Evolutionary conservation across 2,113 vertebrate genomes (phyloP), one percentile per base, ranked within the genome.

Genomic region (Campylomormyrus tamandua): DNA sequence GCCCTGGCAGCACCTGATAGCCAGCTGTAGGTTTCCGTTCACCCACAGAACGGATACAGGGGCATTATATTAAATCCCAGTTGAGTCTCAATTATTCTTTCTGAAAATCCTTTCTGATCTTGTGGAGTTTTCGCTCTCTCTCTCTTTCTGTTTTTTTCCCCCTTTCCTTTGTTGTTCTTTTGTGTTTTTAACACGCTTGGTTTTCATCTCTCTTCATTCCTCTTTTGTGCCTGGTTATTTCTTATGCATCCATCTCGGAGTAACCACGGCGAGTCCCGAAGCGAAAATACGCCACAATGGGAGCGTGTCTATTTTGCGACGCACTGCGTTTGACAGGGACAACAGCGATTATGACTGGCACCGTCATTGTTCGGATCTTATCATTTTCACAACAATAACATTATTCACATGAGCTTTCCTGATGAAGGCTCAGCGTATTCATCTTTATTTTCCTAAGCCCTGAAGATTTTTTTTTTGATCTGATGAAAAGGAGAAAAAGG

Each of bases 31-130:
- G 27, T n/a, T 49, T 24, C 31, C 58, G 83, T 89, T 87, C 91
- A 92, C 39, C 42, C 49, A 83, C 35, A 83, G 92, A 56, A 87
- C 88, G 62, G 91, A 89, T 87, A 86, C 88, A 91, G 35, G 80
- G 89, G 86, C 87, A 8, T 70, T 53, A 89, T 17, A 53, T 48
- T 31, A 48, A 77, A 89, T 91, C 90, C 35, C 49, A 90, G 39
- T 56, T 53, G 15, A 3, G 17, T 11, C 46, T 13, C 27, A 3
- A 19, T 58, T 50, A 83, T 92, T 70, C 90, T 89, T 93, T 92
- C n/a, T 7, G 85, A 87, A 46, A 84, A 87, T 53, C 27, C 85
- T 35, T 15, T 87, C 85, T 87, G 49, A 87, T 87, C 85, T 56
- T 87, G n/a, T 87, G 50, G 24, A 27, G 31, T 84, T 24, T 48